Percentiles rank a stretch among this genome's conserved stretches.
Conservation (phyloP, 2,888 invertebrate genomes). For the Antitype chi region DNA sequence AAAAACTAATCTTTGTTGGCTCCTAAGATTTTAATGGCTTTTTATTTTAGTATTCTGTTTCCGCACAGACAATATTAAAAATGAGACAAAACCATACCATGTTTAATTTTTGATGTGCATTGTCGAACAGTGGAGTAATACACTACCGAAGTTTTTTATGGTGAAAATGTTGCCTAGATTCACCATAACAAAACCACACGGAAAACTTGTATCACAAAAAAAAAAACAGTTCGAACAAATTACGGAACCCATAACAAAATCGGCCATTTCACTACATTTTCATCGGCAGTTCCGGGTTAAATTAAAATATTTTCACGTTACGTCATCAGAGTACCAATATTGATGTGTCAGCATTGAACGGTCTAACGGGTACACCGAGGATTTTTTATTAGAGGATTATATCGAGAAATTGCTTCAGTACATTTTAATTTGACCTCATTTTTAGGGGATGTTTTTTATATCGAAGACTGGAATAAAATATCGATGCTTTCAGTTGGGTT, state of each 20-base stretch:
- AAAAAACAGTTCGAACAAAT: neutral
- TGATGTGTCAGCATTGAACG: constrained; percentile 57
- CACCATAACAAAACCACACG: too few species aligned
- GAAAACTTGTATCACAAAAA: neutral
- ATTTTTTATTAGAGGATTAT: constrained; percentile 60
- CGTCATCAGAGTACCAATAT: constrained; percentile 51
- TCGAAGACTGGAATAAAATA: constrained; percentile 47
- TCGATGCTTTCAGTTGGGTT: neutral
- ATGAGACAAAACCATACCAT: too few species aligned
- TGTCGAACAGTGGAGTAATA: too few species aligned
- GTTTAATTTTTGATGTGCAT: too few species aligned
- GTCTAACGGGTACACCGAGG: constrained; percentile 42
- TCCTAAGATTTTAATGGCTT: too few species aligned
- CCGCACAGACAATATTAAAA: too few species aligned
- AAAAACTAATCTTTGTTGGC: too few species aligned
- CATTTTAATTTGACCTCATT: constrained; percentile 52
- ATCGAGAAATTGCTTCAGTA: constrained; percentile 51
- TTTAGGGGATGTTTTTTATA: constrained; percentile 39
- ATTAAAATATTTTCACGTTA: constrained; percentile 53
- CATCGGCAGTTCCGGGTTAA: constrained; percentile 29
- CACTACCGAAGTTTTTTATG: too few species aligned
- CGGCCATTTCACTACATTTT: constrained; percentile 22
- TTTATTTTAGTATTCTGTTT: too few species aligned
- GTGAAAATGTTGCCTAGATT: too few species aligned
- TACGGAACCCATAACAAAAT: constrained; percentile 15